phyloP scores from a whole-genome alignment of 2,888 invertebrate species.

The Crocallis elinguaria region DNA sequence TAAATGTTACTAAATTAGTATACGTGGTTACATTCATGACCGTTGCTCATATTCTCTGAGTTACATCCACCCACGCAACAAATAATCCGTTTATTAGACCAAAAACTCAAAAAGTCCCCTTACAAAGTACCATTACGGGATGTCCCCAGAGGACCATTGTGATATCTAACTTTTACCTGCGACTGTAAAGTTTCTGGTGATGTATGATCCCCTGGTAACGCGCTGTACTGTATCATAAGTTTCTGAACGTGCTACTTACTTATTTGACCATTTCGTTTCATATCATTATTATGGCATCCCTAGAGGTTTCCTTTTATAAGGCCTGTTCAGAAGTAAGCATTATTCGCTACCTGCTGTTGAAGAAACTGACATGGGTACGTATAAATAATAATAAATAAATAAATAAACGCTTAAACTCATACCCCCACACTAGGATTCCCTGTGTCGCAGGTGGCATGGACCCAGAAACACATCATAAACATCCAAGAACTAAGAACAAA shows the following conservation, averaged over 20 bases:
- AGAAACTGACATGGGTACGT: no score
- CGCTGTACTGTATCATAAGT: constrained; percentile 28
- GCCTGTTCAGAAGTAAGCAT: no score
- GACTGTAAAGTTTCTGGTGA: constrained; percentile 47
- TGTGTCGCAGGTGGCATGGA: no score
- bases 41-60: constrained; percentile 9
- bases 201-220: constrained; percentile 48
- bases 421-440: no score
- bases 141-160: constrained; percentile 51
- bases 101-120: constrained; percentile 43
- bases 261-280: constrained; percentile 9
- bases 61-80: neutral
- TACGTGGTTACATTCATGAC: no score
- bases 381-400: no score
- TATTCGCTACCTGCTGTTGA: no score
- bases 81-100: constrained; percentile 24
- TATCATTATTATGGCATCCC: neutral
- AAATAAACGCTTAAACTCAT: no score
- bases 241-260: constrained; percentile 10
- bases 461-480: no score
- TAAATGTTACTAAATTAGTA: no score
- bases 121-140: constrained; percentile 46
- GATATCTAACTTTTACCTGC: constrained; percentile 52
- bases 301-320: neutral
- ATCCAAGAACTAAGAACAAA: no score